These are phyloP conservation scores for Epicauta chinensis DNA, from an alignment of 1,140 invertebrate genomes.

Conservation along the genomic window DNA sequence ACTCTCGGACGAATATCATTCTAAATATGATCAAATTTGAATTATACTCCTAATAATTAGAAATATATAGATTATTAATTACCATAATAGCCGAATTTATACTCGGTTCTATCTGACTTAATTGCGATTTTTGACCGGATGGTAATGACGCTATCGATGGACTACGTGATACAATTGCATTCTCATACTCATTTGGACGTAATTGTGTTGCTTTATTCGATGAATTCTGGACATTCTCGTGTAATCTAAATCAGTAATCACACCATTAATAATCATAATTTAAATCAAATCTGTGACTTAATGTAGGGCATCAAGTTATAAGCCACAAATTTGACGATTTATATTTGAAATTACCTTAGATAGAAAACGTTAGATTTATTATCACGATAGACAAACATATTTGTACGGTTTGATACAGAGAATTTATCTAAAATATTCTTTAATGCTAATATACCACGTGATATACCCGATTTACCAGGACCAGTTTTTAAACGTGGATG, in stretches of 20 bases:
- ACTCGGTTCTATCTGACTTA: constrained; percentile 34
- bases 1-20: constrained; percentile 50
- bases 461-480: constrained; percentile 52
- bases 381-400: constrained; percentile 78
- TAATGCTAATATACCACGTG: constrained; percentile 57
- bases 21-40: constrained; percentile 23
- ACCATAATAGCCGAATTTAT: constrained; percentile 33
- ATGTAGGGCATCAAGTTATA: too few species aligned
- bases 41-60: background rate
- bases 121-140: constrained; percentile 32
- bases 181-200: constrained; percentile 39
- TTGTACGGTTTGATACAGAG: constrained; percentile 66
- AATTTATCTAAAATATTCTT: constrained; percentile 64
- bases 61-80: constrained; percentile 12
- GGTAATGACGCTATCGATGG: constrained; percentile 45
- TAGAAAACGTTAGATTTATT: constrained; percentile 65
- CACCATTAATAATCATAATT: too few species aligned
- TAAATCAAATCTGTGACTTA: too few species aligned
- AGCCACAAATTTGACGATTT: constrained; percentile 5
- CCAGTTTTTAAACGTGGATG: constrained; percentile 68
- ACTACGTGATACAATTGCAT: constrained; percentile 42
- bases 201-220: constrained; percentile 19
- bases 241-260: constrained; percentile 40
- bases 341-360: constrained; percentile 39
- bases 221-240: constrained; percentile 40